Evolutionary conservation across 1,140 invertebrate genomes (phyloP), one percentile per base, ranked within the genome.

Genomic region (Pogonomyrmex barbatus): DNA sequence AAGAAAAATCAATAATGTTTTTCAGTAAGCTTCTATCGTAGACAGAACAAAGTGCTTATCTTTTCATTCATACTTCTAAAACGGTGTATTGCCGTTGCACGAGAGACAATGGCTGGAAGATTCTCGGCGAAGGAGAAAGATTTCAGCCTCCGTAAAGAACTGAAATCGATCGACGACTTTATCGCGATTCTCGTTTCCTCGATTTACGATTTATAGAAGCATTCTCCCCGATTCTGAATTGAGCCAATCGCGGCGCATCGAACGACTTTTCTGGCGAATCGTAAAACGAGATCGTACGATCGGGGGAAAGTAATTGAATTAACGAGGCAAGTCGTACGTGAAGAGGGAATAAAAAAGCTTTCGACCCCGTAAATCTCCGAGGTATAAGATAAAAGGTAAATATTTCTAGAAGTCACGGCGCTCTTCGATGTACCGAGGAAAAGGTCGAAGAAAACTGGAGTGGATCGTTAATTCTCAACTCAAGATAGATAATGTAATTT

Each of bases 251-350:
- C 79, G 79, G 54, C 79, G 54, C 79, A 75, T 83, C 68, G 70
- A 62, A 83, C 42, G 79, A 83, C 79, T 73, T 83, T 24, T 39
- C 68, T 50, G 79, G 54, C 68, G 79, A 83, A 83, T 83, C 68
- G 79, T 75, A 83, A 83, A 83, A 56, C 54, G 79, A 56, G 68
- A 83, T 83, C 79, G 68, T 75, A 83, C 79, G 83, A 85, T 76
- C 83, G 47, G 17, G 79, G 79, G 12, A 73, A 47, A 50, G 45
- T 83, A 83, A 83, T 86, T 68, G 75, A 86, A 68, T 79, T 86
- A 86, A 79, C 84, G 84, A 79, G 76, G 84, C 84, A 86, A 79
- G 60, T 86, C 76, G 84, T 83, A 83, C 79, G 79, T 83, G 79
- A 83, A 75, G 68, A 83, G 79, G 68, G 79, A 83, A 83, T 77